Evolutionary conservation across 1,140 invertebrate species (phyloP).

Genomic region (Paraescarpia echinospica): DNA sequence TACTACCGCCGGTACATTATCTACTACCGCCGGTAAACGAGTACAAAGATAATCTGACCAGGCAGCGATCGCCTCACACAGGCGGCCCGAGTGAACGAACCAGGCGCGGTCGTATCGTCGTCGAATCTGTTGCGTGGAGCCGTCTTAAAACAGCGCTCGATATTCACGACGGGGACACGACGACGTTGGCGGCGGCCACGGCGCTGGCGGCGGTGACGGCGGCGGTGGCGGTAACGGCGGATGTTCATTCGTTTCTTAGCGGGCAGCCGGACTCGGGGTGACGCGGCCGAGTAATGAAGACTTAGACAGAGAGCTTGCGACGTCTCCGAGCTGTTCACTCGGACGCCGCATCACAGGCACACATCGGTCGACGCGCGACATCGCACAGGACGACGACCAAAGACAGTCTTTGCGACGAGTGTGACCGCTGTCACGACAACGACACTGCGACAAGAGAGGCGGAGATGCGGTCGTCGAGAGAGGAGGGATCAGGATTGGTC

Average conservation of each 20-base stretch:
- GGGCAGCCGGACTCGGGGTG: background rate
- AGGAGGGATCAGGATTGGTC: too few species aligned
- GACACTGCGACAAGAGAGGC: too few species aligned
- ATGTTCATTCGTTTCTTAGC: background rate
- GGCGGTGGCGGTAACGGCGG: background rate
- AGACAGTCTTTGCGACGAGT: background rate
- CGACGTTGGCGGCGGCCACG: too few species aligned
- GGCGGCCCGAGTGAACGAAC: background rate
- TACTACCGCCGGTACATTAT: background rate
- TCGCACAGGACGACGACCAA: background rate
- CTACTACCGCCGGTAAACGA: background rate
- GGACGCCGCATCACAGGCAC: background rate
- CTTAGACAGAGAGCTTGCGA: background rate
- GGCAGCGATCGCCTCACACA: background rate
- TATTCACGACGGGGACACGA: background rate
- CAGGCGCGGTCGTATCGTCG: background rate
- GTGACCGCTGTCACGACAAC: background rate
- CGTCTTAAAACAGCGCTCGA: background rate
- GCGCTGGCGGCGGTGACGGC: background rate
- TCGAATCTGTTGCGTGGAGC: background rate
- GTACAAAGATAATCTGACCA: background rate
- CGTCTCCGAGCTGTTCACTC: background rate
- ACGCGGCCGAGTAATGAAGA: background rate
- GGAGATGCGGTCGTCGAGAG: background rate
- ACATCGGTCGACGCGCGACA: background rate